phyloP scores from a whole-genome alignment of 2,797 vertebrate species.

The Fundulus diaphanus region DNA sequence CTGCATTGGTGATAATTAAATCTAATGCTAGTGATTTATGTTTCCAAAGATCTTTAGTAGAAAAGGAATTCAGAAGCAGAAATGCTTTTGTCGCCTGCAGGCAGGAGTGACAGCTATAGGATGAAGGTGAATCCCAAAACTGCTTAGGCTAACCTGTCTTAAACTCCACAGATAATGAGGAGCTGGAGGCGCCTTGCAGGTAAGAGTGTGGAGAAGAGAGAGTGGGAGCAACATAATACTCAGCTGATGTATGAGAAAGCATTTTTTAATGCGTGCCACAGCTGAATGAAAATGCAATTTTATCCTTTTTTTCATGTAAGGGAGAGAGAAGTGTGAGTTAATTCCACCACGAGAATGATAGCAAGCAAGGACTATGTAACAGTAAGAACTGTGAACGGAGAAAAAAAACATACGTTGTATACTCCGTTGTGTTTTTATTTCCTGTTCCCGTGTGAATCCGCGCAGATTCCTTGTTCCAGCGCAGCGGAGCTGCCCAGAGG shows the following conservation, averaged over 20 bases:
- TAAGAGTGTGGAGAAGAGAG: slow-evolving; percentile 6
- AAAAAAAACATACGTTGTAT: slow-evolving; percentile 84
- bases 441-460: slow-evolving; percentile 83
- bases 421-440: slow-evolving; percentile 85
- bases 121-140: slow-evolving; percentile 33
- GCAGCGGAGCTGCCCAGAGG: slow-evolving; percentile 88
- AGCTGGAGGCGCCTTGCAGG: slow-evolving; percentile 33
- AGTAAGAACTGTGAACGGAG: not conserved
- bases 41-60: not conserved
- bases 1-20: not conserved
- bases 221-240: not conserved
- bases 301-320: slow-evolving; percentile 1
- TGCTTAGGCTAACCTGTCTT: slow-evolving; percentile 40
- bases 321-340: slow-evolving; percentile 16
- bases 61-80: slow-evolving; percentile 1
- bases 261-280: not conserved
- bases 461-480: slow-evolving; percentile 83
- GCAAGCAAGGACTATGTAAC: not conserved
- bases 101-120: slow-evolving; percentile 38
- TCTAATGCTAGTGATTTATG: not conserved
- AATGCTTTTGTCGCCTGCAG: slow-evolving; percentile 7
- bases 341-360: not conserved
- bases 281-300: not conserved
- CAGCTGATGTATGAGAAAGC: not conserved
- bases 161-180: slow-evolving; percentile 41